These are phyloP conservation scores for Gyrodactylus bullatarudis DNA, from an alignment of 1,140 invertebrate species.

Conservation along the genomic window DNA sequence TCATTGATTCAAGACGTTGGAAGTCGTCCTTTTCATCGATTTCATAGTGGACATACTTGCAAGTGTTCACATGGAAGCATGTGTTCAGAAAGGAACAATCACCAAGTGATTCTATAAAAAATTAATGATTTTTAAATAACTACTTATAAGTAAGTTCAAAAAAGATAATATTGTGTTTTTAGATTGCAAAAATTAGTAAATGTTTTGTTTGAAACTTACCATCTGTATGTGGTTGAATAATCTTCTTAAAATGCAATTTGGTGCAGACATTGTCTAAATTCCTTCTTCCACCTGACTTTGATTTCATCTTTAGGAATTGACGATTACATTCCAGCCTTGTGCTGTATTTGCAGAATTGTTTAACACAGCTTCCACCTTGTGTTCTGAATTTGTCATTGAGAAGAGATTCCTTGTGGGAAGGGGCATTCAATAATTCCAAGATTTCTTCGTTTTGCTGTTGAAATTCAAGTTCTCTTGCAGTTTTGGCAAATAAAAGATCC, in stretches of 20 bases:
- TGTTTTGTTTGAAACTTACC: slow-evolving; percentile 11
- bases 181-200: too few relatives aligned
- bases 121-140: slow-evolving; percentile 7
- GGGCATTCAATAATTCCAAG: neutral
- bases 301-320: too few relatives aligned
- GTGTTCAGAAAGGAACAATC: slow-evolving; percentile 91
- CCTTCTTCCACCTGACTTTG: neutral
- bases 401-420: neutral
- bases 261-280: slow-evolving; percentile 26
- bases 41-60: slow-evolving; percentile 72
- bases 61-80: slow-evolving; percentile 92
- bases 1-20: neutral
- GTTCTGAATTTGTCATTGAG: neutral
- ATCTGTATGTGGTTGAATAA: slow-evolving; percentile 76
- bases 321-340: slow-evolving; percentile 1
- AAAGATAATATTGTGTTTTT: too few relatives aligned
- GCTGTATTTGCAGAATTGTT: slow-evolving; percentile 2
- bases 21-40: slow-evolving; percentile 30
- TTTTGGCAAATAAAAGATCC: neutral
- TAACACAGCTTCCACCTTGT: neutral
- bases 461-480: neutral
- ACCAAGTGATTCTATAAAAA: slow-evolving; percentile 37
- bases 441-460: neutral
- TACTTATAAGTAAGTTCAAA: neutral
- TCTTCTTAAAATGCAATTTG: slow-evolving; percentile 80